Evolutionary conservation across 2,797 vertebrate genomes (phyloP), one percentile per base, ranked within the genome.

Genomic region (Pterois miles): DNA sequence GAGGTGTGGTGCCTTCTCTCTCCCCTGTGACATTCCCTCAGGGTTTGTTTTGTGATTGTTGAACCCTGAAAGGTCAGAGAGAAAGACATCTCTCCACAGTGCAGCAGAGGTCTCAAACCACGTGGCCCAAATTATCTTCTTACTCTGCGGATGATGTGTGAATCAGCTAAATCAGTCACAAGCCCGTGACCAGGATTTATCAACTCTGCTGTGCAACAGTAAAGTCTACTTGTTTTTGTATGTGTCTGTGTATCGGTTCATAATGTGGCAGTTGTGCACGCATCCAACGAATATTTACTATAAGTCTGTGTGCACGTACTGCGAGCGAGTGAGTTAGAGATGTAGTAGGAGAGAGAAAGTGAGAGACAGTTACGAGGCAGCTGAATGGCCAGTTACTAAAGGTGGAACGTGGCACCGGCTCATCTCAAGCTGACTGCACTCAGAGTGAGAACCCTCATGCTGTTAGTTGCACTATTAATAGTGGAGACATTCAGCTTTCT

Each of bases 401-500:
- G 78, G 69, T 83, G 59, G 74, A 78, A 43, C 3, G 20, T 84
- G 79, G 85, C 70, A 84, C 69, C 20, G 22, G 70, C 84, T 89
- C 80, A 76, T 83, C 67, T 89, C 81, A 78, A 85, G 80, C 83
- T 89, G 88, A 76, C 88, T 71, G 71, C 53, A 57, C 83, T 82
- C 79, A 88, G 79, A 78, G 76, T 80, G 78, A 76, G 76, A 83
- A 80, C 78, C 70, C 60, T 84, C 89, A 78, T 70, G 82, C 87
- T 90, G 89, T 82, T 86, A 74, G 72, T 72, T 77, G 71, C 53
- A 81, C 90, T 94, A 89, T 91, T 85, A 88, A 91, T 93, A 93
- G 87, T 74, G 56, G 75, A 86, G 70, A 78, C 80, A 81, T 85
- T 85, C 70, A 71, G 77, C 78, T 84, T 84, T 83, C 78, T 71